Conservation (phyloP, 2,113 vertebrate genomes). For the Ahaetulla prasina region DNA sequence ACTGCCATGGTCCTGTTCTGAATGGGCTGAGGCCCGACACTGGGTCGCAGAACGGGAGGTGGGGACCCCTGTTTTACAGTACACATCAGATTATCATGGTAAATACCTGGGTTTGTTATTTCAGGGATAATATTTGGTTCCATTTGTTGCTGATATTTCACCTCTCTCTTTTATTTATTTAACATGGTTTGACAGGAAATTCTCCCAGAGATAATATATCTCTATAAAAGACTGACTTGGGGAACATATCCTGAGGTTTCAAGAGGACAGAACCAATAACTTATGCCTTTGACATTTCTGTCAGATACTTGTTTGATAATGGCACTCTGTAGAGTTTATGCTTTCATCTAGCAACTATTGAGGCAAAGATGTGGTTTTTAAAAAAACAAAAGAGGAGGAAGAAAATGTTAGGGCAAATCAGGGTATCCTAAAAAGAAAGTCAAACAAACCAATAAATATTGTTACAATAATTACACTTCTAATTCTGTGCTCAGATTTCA, state of each 20-base stretch:
- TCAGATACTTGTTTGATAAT: constrained; percentile 46
- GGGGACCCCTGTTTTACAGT: too few species aligned
- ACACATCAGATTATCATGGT: constrained; percentile 69
- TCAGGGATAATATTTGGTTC: constrained; percentile 61
- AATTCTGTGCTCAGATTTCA: background rate
- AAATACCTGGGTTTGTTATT: constrained; percentile 71
- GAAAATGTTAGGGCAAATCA: constrained; percentile 18
- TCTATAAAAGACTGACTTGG: constrained; percentile 65
- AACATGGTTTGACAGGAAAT: constrained; percentile 74
- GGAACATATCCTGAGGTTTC: constrained; percentile 63
- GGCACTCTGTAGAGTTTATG: constrained; percentile 8
- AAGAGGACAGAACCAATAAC: constrained; percentile 58
- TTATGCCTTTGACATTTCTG: constrained; percentile 58
- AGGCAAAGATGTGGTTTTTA: constrained; percentile 6
- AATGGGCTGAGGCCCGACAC: too few species aligned
- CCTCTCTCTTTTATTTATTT: constrained; percentile 73
- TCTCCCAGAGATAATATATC: constrained; percentile 70
- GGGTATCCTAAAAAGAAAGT: constrained; percentile 18
- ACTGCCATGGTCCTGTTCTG: too few species aligned
- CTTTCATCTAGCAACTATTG: constrained; percentile 27
- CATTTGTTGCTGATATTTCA: constrained; percentile 73
- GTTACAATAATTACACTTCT: constrained; percentile 18
- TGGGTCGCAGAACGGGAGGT: background rate
- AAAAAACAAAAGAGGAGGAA: background rate
- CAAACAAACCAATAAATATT: constrained; percentile 32